Base-by-base conservation (phyloP, 2,888 invertebrate genomes). In the Hipparchia sbordonii region DNA sequence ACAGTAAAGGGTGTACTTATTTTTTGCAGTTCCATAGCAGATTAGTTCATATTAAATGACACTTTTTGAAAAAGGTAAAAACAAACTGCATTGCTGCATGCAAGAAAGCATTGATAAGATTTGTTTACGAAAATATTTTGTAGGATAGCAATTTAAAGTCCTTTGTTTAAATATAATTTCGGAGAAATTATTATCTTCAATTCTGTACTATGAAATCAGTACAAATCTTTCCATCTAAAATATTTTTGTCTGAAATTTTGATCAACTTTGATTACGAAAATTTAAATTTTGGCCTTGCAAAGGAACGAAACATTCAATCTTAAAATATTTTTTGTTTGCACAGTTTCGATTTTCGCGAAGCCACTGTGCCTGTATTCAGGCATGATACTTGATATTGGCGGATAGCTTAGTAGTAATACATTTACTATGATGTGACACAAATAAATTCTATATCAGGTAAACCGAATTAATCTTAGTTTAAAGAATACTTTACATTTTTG, bases 1-100 rank as follows among this genome's bases (percentile, higher is more conserved):
- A 79, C 76, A 81, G 69, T 71, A 79, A 39, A 67, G 33, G 75
- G 81, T 61, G 76, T 79, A 81, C 73, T 79, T 75, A 68, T 70
- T 74, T 57, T 63, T 10, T 48, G 39, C 46, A 7, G n/a, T 66
- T 51, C 65, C 1, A 7, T 0, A n/a, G 46, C 23, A 5, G 1
- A 6, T n/a, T 59, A 13, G 13, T 46, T n/a, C 8, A 46, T 12
- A 13, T 46, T 46, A 13, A 13, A 46, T 62, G n/a, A 46, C 9
- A 9, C 2, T 62, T 8, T 13, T 8, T 13, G 8, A 63, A 63
- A 13, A 51, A 51, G 10, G 5, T 51, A 23, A 63, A 33, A 39
- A 52, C 33, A 51, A 52, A 65, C 10, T 33, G 51, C 51, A 65
- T 65, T 12, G 65, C 6, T 65, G 65, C 65, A 52, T 33, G 65